Evolutionary conservation across 30 jellyfish, hydroid and myxozoan species (phyloP).

Genomic region (Aurelia coerulea): DNA sequence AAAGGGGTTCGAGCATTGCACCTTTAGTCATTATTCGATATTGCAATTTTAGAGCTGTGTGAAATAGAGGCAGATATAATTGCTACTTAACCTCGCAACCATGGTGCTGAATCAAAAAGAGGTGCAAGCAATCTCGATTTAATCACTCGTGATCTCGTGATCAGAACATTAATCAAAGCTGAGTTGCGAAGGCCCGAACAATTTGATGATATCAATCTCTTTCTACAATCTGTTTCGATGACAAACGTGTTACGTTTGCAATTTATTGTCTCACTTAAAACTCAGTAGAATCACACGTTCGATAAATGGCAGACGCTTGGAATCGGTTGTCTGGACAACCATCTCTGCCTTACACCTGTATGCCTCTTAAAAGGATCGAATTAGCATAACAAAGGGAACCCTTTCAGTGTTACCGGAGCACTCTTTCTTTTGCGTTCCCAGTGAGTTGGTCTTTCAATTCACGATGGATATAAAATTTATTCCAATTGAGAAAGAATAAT

Average conservation of each 20-base stretch:
- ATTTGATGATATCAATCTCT: no score
- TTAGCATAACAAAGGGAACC: conserved; percentile 29
- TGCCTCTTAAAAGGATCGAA: conserved; percentile 13
- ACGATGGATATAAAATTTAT: not conserved
- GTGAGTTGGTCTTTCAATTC: not conserved
- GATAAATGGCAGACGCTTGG: conserved; percentile 12
- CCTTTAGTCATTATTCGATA: no score
- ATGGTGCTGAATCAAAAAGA: no score
- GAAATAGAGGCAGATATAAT: no score
- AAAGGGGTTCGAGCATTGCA: no score
- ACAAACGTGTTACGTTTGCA: not conserved
- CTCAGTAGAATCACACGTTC: conserved; percentile 22
- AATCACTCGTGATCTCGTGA: no score
- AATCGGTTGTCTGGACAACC: conserved; percentile 56
- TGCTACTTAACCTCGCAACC: no score
- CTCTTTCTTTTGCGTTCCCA: not conserved
- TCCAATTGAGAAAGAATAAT: conserved; percentile 30
- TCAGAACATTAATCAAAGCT: no score
- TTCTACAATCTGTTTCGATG: no score
- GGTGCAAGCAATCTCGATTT: no score
- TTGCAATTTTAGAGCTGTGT: no score
- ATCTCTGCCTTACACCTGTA: conserved; percentile 36
- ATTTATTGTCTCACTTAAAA: not conserved
- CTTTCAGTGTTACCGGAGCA: not conserved
- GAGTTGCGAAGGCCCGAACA: no score